Evolutionary conservation across 2,113 vertebrate species (phyloP).

Genomic region (Crotalus helleri): DNA sequence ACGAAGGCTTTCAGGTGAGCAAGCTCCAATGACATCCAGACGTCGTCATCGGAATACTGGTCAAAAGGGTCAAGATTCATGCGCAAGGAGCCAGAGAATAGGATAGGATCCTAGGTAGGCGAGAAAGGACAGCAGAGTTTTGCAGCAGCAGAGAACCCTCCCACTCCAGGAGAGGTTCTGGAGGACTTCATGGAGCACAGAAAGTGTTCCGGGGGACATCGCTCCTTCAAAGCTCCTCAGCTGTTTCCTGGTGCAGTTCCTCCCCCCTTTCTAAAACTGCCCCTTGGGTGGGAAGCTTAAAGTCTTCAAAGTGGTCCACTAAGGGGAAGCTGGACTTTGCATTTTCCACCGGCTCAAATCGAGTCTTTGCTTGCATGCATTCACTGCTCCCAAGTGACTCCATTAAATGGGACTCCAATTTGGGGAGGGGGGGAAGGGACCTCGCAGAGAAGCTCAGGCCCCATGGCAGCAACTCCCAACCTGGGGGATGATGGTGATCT

Average conservation of each 20-base stretch:
- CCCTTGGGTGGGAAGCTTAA: neutral
- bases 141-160: neutral
- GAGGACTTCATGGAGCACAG: no score
- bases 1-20: slow-evolving; percentile 90
- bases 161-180: neutral
- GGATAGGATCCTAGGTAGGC: slow-evolving; percentile 80
- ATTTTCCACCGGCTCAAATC: neutral
- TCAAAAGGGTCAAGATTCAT: slow-evolving; percentile 95
- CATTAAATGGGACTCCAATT: neutral
- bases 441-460: neutral
- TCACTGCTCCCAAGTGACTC: neutral
- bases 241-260: neutral
- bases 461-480: slow-evolving; percentile 51
- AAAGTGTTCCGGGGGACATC: no score
- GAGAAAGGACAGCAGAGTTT: rapidly evolving
- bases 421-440: neutral
- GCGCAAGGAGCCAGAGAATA: slow-evolving; percentile 91
- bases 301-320: neutral
- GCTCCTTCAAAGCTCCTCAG: neutral
- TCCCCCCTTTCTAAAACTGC: neutral
- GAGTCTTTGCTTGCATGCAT: neutral
- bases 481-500: slow-evolving; percentile 97
- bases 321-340: no score
- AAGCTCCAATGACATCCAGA: slow-evolving; percentile 87
- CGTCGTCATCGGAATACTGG: slow-evolving; percentile 82